Conservation (phyloP, 2,888 invertebrate genomes). For the Heliconius hortense region DNA sequence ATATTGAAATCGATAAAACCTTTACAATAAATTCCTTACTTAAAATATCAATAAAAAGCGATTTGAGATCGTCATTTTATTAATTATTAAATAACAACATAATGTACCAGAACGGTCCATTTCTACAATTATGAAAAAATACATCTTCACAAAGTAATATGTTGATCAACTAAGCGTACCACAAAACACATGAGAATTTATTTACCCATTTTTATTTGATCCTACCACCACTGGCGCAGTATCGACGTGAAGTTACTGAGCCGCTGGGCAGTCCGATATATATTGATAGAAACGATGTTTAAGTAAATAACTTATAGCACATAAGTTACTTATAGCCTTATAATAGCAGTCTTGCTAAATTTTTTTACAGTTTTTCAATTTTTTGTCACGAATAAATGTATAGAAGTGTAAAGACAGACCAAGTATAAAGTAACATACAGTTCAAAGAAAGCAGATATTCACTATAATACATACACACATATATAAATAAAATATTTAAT, state of each 20-base stretch:
- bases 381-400: neutral
- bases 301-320: neutral
- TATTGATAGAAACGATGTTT: neutral
- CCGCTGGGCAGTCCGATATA: neutral
- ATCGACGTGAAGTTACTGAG: neutral
- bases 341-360: constrained; percentile 6
- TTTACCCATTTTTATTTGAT: neutral
- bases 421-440: neutral
- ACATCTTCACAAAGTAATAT: neutral
- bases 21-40: neutral
- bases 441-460: neutral
- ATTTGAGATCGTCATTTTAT: no score
- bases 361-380: neutral
- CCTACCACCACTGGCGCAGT: neutral
- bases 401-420: constrained; percentile 2
- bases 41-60: neutral
- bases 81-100: neutral
- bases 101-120: neutral
- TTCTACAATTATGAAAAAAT: constrained; percentile 8
- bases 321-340: neutral
- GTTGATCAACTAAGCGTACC: neutral
- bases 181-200: neutral
- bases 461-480: neutral
- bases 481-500: no score
- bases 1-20: no score